Evolutionary conservation across 2,113 vertebrate genomes (phyloP).

Genomic region (Orycteropus afer): DNA sequence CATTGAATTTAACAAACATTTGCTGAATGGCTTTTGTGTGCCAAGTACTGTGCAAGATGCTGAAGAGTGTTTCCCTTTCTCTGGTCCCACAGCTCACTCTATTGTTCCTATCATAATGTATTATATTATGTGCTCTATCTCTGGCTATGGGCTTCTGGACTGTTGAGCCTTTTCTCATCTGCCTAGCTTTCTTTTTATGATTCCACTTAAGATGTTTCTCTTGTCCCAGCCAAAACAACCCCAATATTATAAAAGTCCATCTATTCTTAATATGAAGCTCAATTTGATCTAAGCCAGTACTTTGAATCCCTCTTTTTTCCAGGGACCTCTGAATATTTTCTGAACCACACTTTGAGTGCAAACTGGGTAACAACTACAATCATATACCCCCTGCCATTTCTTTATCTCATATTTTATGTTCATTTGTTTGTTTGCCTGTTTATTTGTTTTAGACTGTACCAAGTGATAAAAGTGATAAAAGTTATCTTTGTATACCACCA

Average conservation of each 20-base stretch:
- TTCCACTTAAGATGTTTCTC: not conserved
- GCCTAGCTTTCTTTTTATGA: not conserved
- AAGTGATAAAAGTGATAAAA: not conserved
- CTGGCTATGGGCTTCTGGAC: not conserved
- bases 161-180: not conserved
- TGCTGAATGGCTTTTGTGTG: not conserved
- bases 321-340: not conserved
- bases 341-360: not conserved
- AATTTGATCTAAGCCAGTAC: not conserved
- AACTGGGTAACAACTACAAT: not conserved
- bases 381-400: not conserved
- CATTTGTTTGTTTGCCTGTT: not conserved
- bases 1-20: not conserved
- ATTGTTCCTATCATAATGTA: not conserved
- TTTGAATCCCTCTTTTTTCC: not conserved
- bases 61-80: not conserved
- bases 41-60: not conserved
- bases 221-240: not conserved
- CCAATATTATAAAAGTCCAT: not conserved
- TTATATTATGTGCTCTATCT: not conserved
- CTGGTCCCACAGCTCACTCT: not conserved
- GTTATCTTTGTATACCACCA: not conserved
- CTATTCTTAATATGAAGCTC: constrained; percentile 14
- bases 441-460: not conserved
- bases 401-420: not conserved